Conservation (phyloP, 2,888 invertebrate genomes). For the Ophioninae sp. region DNA sequence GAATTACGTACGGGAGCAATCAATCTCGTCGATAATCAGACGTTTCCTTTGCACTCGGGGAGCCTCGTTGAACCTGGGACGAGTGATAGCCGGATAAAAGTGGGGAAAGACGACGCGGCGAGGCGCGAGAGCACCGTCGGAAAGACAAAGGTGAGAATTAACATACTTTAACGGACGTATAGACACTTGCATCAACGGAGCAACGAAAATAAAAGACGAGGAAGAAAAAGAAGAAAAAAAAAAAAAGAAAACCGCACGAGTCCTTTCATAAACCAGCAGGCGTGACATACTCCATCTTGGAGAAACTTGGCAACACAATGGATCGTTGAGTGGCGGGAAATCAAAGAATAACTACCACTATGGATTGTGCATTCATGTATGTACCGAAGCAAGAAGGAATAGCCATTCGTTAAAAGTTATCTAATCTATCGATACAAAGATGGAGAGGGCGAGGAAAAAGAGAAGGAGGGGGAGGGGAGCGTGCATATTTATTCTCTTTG, state of each 20-base stretch:
- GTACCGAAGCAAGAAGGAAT: constrained; percentile 24
- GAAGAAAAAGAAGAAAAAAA: constrained; percentile 17
- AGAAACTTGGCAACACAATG: constrained; percentile 49
- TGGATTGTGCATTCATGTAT: constrained; percentile 45
- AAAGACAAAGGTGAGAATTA: constrained; percentile 59
- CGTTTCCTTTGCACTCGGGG: constrained; percentile 14
- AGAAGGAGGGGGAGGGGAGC: constrained; percentile 36
- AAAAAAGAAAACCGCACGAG: background rate
- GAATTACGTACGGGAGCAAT: constrained; percentile 32
- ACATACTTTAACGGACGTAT: constrained; percentile 49
- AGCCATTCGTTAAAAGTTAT: constrained; percentile 56
- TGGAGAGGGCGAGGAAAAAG: constrained; percentile 33
- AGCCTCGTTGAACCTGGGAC: constrained; percentile 37
- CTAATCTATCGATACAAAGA: constrained; percentile 57
- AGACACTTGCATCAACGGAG: constrained; percentile 28
- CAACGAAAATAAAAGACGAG: constrained; percentile 9
- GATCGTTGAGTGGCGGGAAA: constrained; percentile 52
- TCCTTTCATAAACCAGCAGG: constrained; percentile 44
- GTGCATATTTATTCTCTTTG: constrained; percentile 59
- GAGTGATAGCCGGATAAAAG: constrained; percentile 21
- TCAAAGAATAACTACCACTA: constrained; percentile 52
- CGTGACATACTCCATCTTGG: constrained; percentile 46
- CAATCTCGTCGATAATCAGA: constrained; percentile 46
- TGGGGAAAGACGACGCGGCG: constrained; percentile 9
- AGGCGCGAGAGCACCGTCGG: constrained; percentile 18